Evolutionary conservation across 2,797 vertebrate species (phyloP), one percentile per base, ranked within the genome.

Genomic region (Chrosomus eos): DNA sequence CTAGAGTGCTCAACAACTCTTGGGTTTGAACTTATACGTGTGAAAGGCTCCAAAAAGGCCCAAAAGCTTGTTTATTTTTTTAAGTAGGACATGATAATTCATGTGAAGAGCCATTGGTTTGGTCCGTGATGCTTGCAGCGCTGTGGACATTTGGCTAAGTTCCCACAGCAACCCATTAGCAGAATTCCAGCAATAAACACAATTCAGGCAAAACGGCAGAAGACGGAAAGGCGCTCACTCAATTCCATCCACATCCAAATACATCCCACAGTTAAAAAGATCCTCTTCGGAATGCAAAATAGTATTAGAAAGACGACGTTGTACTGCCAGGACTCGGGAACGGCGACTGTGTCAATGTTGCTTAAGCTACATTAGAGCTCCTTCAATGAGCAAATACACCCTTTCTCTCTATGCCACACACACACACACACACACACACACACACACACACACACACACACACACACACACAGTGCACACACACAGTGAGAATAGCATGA

Each of bases 131-230:
- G 79, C 73, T 73, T 81, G 68, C 62, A 58, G 80, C 11, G 40
- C 72, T 48, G 28, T 86, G 80, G 80, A 86, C 66, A 82, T 72
- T 85, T 85, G 83, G 79, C 83, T 40, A 85, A 72, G 87, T 70
- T 86, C 80, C 85, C 85, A 86, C 48, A 60, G 53, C 40, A 70
- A 77, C 78, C 88, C 88, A 88, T 88, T 88, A 88, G 86, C 82
- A 87, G 64, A 88, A 81, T 77, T 45, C 76, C 70, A 87, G 62
- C 80, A 87, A 87, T 80, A 84, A 79, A 85, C 62, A 70, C 80
- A 58, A 70, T 86, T 68, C 31, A 60, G 64, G 79, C 51, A 72
- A 71, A 84, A 84, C 74, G 10, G 64, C 62, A 77, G 36, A 84
- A 74, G 62, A 68, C 26, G 18, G 58, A 43, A 67, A 11, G 13